Evolutionary conservation across 2,888 invertebrate genomes (phyloP), one percentile per base, ranked within the genome.

Genomic region (Sinodicranocentrus sp.): DNA sequence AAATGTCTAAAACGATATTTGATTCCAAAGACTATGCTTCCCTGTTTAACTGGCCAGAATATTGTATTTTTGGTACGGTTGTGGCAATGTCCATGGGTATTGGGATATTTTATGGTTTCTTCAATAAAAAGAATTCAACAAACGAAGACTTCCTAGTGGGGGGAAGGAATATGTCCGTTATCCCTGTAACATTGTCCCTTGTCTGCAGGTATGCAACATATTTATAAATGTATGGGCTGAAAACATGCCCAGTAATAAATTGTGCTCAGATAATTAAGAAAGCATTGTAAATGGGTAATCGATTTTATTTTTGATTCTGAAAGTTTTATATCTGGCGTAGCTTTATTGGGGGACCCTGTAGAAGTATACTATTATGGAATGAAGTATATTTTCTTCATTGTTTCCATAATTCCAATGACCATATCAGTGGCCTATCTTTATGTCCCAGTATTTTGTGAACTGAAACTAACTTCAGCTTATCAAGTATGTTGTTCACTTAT

Each of bases 101-200:
- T 87, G 97, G 97, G 5, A 92, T 95, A 0, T 97, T 96, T 90
- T 97, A 96, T 90, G 96, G 95, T 21, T 96, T 94, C 90, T 93
- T 94, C 3, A 94, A 94, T 77, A 94, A 94, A 89, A 94, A 95
- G 89, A 86, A 86, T 63, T 93, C 93, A 76, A 93, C 93, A 0
- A 94, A 94, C 80, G 93, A 93, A 86, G 97, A 97, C 89, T 95
- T 96, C 87, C 91, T 97, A 10, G 92, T 97, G 48, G 97, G 96
- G 0, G 94, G 94, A 3, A 94, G 96, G 1, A 93, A 93, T 23
- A 96, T 97, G 96, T 94, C 76, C 10, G 72, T 87, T 5, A 73
- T 87, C 43, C 86, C 86, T 0, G 86, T 87, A 1, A 76, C 86
- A 17, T 28, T 87, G 6, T 85, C 85, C 0, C 59, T 87, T 3